Evolutionary conservation across 2,888 invertebrate genomes (phyloP), one percentile per base, ranked within the genome.

Genomic region (Dermolepida albohirtum): DNA sequence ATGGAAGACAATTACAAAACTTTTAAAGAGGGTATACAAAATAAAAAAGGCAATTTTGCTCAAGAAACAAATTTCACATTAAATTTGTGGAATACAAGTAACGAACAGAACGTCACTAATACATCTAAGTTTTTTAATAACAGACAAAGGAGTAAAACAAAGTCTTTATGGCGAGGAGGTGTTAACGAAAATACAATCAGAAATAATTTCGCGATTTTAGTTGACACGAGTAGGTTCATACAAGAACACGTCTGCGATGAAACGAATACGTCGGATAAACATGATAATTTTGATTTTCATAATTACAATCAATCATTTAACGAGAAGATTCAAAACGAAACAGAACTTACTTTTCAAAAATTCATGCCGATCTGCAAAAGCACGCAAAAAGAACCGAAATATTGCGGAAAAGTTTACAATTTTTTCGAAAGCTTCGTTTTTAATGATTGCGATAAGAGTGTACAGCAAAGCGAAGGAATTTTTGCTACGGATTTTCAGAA

Each of bases 351-450:
- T 16, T 68, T 68, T 55, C n/a, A 39, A 43, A 41, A 64, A 41
- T 68, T 68, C 39, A 49, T 52, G 14, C 68, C 68, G 5, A 16
- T 14, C 1, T 44, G 34, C 6, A 44, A 67, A 52, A 64, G 68
- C 49, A 64, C 68, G 10, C 64, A 55, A 49, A 68, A 64, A 17
- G 57, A 64, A 10, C 11, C 12, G 8, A 57, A 66, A 40, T 43
- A 66, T 11, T 14, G 34, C 22, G 49, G 51, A 14, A 62, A 51
- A 40, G 8, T 29, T n/a, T 12, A 50, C 17, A 43, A 66, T 40
- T 66, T 59, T 40, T 66, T 66, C 17, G 41, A 66, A 43, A 66
- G 57, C 22, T 40, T 66, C 43, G 8, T 40, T n/a, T 66, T 66
- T 27, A 16, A 59, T 6, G 57, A 66, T 29, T 17, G 27, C 6